Base-by-base conservation (phyloP, 2,888 invertebrate species). In the Agapostemon virescens region DNA sequence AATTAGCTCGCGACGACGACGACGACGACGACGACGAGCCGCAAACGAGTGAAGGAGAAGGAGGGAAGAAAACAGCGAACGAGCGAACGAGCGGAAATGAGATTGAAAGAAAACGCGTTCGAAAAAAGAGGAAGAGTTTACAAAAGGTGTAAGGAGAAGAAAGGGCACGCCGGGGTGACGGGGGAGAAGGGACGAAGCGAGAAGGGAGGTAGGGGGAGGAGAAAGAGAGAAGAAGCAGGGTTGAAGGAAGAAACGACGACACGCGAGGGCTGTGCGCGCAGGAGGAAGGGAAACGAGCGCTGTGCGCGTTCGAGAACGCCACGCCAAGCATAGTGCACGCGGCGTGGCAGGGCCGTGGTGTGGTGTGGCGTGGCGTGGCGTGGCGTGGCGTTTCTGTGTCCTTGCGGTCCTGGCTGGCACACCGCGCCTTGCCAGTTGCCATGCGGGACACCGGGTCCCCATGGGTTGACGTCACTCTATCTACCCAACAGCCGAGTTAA, bases 401-500 rank as follows among this genome's bases (percentile, higher is more conserved):
- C 89, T 86, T 86, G 87, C 86, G 84, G 84, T 81, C 85, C 83
- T 80, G 80, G 76, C 77, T 66, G 55, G 74, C 79, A 42, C 74
- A 52, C 70, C 79, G 63, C 74, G 77, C 64, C 76, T 72, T 66
- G 79, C 77, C 87, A 84, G 91, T 91, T 91, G 91, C 91, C 90
- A 91, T 90, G 91, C 91, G 90, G 87, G 89, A 87, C 84, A 85
- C 72, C 71, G 73, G 77, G 72, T 73, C 80, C 83, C 9, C 76
- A 75, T 78, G 75, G 74, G 85, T 80, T 90, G 91, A 90, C 90
- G 90, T 91, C 91, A 91, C 82, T 76, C 82, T 83, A 85, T 88
- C 88, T 88, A 85, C 33, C 88, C 86, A 84, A 86, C 84, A 85
- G 87, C 86, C 89, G 88, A 90, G 89, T 90, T 91, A 89, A 90